Conservation (phyloP, 2,113 vertebrate species). For the Chlamydotis undulata region DNA sequence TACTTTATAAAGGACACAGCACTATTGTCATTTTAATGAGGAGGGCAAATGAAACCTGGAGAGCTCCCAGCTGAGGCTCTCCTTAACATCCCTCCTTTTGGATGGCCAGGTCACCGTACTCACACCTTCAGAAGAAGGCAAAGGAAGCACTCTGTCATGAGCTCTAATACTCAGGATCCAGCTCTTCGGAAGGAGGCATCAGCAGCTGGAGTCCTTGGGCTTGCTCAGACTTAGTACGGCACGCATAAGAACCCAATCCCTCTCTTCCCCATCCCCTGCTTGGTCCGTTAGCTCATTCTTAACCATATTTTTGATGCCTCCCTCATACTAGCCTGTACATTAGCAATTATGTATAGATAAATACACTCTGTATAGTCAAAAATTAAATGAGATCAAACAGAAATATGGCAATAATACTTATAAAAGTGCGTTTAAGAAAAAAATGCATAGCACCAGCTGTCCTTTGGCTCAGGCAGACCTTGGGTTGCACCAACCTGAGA, state of each 20-base stretch:
- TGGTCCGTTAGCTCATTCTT: not conserved
- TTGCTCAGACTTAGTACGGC: not conserved
- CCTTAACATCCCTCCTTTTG: not conserved
- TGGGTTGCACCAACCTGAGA: not conserved
- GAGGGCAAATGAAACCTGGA: not conserved
- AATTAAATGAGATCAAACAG: not conserved
- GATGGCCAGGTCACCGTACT: not conserved
- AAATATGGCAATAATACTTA: not conserved
- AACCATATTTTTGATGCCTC: not conserved
- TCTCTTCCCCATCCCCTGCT: not conserved
- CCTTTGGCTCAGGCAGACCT: not conserved
- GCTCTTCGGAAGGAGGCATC: not conserved
- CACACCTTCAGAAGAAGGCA: not conserved
- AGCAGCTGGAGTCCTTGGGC: not conserved
- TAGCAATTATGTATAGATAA: not conserved
- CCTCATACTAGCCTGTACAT: not conserved
- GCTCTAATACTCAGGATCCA: not conserved
- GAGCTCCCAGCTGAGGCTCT: not conserved
- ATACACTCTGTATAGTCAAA: not conserved
- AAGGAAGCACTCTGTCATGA: not conserved
- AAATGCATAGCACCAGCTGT: not conserved
- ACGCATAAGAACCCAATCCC: not conserved
- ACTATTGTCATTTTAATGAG: not conserved
- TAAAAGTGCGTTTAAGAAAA: not conserved
- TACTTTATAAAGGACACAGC: not conserved